phyloP scores from a whole-genome alignment of 2,888 invertebrate genomes.

The Eilema depressum region DNA sequence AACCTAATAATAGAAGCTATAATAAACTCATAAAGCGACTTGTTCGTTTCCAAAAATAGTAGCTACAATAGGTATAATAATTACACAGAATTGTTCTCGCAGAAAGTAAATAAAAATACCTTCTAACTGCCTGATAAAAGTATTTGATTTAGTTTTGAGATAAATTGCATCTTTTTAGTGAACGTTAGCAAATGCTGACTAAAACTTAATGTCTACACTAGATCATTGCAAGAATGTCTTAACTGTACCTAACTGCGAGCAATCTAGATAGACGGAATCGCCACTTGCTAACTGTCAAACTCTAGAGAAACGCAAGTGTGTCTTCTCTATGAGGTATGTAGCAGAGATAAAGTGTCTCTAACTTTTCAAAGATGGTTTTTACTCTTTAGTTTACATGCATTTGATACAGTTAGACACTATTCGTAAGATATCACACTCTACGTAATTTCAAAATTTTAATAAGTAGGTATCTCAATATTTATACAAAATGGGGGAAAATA shows the following conservation, averaged over 20 bases:
- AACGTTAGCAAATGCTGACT: background rate
- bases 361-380: background rate
- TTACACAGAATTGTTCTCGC: background rate
- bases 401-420: background rate
- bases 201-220: background rate
- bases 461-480: too few species aligned
- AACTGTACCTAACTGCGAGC: background rate
- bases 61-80: background rate
- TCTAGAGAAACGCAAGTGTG: background rate
- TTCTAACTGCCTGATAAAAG: too few species aligned
- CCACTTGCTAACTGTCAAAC: background rate
- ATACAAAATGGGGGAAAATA: background rate
- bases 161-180: background rate
- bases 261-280: background rate
- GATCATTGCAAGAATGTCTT: background rate
- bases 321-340: background rate
- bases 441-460: background rate
- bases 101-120: background rate
- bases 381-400: background rate
- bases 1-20: too few species aligned
- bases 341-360: background rate
- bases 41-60: background rate
- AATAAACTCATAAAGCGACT: background rate
- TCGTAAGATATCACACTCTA: too few species aligned
- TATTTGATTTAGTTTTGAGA: background rate